Conservation (phyloP, 2,797 vertebrate species). For the Balearica regulorum region DNA sequence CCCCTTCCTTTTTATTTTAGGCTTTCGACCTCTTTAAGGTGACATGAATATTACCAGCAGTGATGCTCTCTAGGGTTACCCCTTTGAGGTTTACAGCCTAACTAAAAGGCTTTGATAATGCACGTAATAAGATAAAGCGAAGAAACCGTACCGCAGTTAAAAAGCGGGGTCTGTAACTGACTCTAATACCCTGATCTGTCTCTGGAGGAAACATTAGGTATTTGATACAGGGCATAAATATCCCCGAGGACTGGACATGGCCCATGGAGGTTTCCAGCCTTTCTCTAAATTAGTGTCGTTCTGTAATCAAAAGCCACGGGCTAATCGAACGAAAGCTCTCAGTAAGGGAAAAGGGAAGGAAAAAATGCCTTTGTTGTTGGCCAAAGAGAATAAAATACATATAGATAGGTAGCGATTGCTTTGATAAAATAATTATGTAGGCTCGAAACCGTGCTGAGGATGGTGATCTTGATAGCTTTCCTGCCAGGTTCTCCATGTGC, state of each 20-base stretch:
- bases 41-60: not conserved
- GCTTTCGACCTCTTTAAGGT: not conserved
- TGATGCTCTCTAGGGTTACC: not conserved
- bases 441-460: not conserved
- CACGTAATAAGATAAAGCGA: fast-evolving
- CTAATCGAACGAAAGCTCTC: not conserved
- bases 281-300: not conserved
- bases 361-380: not conserved
- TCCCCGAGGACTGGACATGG: not conserved
- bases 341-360: not conserved
- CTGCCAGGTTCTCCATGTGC: not conserved
- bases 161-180: not conserved
- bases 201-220: not conserved
- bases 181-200: not conserved
- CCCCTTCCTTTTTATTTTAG: not conserved
- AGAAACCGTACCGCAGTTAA: not conserved
- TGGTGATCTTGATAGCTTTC: not conserved
- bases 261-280: not conserved
- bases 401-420: not conserved
- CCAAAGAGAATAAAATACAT: not conserved
- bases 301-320: not conserved
- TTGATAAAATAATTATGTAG: conserved; percentile 8
- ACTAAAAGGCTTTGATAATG: not conserved
- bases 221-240: not conserved
- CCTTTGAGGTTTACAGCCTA: not conserved